Evolutionary conservation across 2,888 invertebrate species (phyloP).

Genomic region (Ophion obscuratus): DNA sequence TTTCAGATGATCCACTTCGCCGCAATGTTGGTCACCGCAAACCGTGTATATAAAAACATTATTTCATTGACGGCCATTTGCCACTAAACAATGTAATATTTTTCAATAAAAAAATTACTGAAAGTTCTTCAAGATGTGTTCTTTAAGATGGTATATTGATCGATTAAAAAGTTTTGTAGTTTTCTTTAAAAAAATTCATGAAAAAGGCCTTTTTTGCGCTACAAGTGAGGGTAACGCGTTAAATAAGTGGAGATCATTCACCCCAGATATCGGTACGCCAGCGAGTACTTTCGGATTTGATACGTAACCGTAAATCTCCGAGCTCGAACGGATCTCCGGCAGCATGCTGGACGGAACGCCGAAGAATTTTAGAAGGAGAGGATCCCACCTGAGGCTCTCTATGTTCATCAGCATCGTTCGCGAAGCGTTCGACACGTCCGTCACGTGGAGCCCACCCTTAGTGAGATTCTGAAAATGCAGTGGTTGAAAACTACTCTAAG

Average conservation of each 20-base stretch:
- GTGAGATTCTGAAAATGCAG: slow-evolving; percentile 87
- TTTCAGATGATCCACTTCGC: too few relatives aligned
- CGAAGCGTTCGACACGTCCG: slow-evolving; percentile 98
- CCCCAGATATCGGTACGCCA: slow-evolving; percentile 95
- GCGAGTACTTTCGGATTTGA: slow-evolving; percentile 88
- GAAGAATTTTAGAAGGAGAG: slow-evolving; percentile 94
- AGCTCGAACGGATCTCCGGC: slow-evolving; percentile 95
- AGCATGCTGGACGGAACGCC: slow-evolving; percentile 93
- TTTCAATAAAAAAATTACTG: too few relatives aligned
- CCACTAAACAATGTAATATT: too few relatives aligned
- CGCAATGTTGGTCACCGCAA: too few relatives aligned
- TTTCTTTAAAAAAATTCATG: too few relatives aligned
- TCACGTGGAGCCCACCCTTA: slow-evolving; percentile 89
- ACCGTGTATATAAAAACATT: too few relatives aligned
- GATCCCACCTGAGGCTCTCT: slow-evolving; percentile 94
- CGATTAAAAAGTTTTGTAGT: too few relatives aligned
- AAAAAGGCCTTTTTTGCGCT: too few relatives aligned
- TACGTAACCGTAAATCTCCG: slow-evolving; percentile 96
- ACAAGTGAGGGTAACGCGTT: too few relatives aligned
- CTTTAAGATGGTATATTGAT: too few relatives aligned
- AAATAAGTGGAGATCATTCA: slow-evolving; percentile 84
- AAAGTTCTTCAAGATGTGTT: too few relatives aligned
- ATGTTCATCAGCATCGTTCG: slow-evolving; percentile 98
- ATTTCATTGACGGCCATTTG: too few relatives aligned
- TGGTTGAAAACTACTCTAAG: background rate